Percentiles rank a stretch among this genome's conserved stretches.
Conservation (phyloP, 1,140 invertebrate genomes). For the Drosophila auraria region DNA sequence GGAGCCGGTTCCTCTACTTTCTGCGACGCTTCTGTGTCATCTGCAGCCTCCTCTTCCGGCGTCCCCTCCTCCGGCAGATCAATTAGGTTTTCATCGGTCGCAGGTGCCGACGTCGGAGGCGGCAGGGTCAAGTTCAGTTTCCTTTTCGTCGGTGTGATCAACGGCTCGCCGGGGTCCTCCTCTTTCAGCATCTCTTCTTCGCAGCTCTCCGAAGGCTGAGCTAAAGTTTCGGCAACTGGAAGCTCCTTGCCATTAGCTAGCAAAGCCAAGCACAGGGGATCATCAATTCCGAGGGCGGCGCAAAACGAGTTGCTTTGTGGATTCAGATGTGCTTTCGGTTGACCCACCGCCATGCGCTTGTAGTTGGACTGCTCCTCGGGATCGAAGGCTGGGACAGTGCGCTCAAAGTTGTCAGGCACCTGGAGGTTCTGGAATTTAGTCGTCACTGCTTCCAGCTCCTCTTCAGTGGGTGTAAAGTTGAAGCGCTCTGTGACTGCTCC, state of each 20-base stretch:
- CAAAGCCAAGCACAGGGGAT: slow-evolving; percentile 88
- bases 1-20: not conserved
- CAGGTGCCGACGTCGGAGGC: slow-evolving; percentile 31
- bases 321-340: slow-evolving; percentile 88
- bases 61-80: slow-evolving; percentile 36
- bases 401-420: slow-evolving; percentile 91
- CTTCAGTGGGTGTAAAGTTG: slow-evolving; percentile 90
- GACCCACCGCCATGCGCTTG: slow-evolving; percentile 69
- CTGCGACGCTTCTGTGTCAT: not conserved
- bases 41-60: not conserved
- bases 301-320: slow-evolving; percentile 94
- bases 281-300: slow-evolving; percentile 91
- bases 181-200: not conserved
- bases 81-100: slow-evolving; percentile 36
- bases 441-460: slow-evolving; percentile 90
- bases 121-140: slow-evolving; percentile 61
- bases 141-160: slow-evolving; percentile 40
- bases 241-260: slow-evolving; percentile 78
- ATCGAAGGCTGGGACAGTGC: slow-evolving; percentile 89
- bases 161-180: slow-evolving; percentile 2
- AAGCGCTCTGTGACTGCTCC: slow-evolving; percentile 88
- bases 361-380: slow-evolving; percentile 77
- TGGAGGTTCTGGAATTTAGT: slow-evolving; percentile 89
- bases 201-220: not conserved
- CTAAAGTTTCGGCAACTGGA: slow-evolving; percentile 12